A percentile compares a stretch with the other conserved stretches of the same genome.
phyloP scores from a whole-genome alignment of 2,888 invertebrate genomes.

The Cryptocephalus moraei region DNA sequence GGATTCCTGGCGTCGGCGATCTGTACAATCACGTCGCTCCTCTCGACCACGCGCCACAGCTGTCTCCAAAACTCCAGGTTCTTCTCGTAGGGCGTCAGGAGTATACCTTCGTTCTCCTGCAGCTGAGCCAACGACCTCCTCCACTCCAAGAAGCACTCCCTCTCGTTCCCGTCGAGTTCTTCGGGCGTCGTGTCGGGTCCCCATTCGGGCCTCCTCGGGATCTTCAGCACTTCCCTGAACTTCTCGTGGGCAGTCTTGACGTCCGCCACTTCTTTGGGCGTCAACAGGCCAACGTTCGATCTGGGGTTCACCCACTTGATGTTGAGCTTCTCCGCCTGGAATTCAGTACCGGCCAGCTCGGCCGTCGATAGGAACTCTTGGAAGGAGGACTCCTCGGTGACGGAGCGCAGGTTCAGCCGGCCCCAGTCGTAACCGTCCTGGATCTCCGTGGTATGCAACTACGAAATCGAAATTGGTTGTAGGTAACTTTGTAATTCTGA shows the following conservation, averaged over 20 bases:
- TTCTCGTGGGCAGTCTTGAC: constrained; percentile 46
- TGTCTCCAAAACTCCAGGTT: constrained; percentile 98
- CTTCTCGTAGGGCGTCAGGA: constrained; percentile 93
- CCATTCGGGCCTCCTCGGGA: constrained; percentile 85
- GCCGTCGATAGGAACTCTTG: constrained; percentile 95
- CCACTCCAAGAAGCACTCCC: constrained; percentile 84
- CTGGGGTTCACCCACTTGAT: constrained; percentile 62
- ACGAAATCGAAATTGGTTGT: constrained; percentile 11
- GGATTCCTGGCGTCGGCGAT: constrained; percentile 97
- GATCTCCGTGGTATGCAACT: constrained; percentile 79
- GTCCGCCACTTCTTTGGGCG: constrained; percentile 45
- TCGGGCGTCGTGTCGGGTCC: constrained; percentile 61
- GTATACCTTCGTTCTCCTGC: constrained; percentile 68
- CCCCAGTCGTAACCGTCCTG: constrained; percentile 90
- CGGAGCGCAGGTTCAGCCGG: constrained; percentile 78
- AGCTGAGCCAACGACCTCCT: constrained; percentile 68
- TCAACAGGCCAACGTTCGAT: constrained; percentile 49
- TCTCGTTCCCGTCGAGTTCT: constrained; percentile 71
- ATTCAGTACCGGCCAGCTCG: constrained; percentile 88
- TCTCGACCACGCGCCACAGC: constrained; percentile 96
- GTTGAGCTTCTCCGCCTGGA: constrained; percentile 83
- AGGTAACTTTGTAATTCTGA: too few relatives aligned
- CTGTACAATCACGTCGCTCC: constrained; percentile 86
- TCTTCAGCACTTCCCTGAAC: constrained; percentile 54
- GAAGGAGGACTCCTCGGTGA: constrained; percentile 91